Conservation (phyloP, 2,113 vertebrate genomes). For the Phoenicopterus ruber region DNA sequence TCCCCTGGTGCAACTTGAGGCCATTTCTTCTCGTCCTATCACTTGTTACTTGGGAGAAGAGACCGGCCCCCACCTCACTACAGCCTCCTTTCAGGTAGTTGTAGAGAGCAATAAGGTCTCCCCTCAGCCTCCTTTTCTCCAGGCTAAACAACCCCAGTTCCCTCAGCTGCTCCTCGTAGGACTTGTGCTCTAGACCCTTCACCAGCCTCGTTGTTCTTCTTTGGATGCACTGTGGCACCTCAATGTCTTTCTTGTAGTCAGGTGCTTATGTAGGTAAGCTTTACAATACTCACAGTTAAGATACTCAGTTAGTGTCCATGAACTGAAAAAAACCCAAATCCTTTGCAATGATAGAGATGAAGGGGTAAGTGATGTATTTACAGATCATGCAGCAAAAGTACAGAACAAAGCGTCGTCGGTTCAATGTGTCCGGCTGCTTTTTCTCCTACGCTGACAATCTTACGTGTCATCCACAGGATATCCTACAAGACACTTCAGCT, state of each 20-base stretch:
- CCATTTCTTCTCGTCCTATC: rapidly evolving
- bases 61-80: rapidly evolving
- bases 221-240: rapidly evolving
- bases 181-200: neutral
- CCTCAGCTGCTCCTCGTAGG: rapidly evolving
- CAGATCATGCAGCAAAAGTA: neutral
- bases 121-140: neutral
- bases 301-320: neutral
- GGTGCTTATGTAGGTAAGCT: neutral
- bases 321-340: neutral
- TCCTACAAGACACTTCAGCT: neutral
- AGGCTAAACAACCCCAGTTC: neutral
- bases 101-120: rapidly evolving
- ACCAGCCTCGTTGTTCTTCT: rapidly evolving
- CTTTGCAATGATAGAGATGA: neutral
- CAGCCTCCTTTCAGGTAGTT: neutral
- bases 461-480: conserved; percentile 9
- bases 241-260: neutral
- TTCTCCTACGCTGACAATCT: neutral
- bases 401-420: neutral
- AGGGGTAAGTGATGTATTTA: neutral
- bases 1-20: neutral
- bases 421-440: neutral
- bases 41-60: neutral
- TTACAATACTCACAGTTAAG: neutral